phyloP scores from a whole-genome alignment of 2,888 invertebrate genomes.

The Pediacus dermestoides region DNA sequence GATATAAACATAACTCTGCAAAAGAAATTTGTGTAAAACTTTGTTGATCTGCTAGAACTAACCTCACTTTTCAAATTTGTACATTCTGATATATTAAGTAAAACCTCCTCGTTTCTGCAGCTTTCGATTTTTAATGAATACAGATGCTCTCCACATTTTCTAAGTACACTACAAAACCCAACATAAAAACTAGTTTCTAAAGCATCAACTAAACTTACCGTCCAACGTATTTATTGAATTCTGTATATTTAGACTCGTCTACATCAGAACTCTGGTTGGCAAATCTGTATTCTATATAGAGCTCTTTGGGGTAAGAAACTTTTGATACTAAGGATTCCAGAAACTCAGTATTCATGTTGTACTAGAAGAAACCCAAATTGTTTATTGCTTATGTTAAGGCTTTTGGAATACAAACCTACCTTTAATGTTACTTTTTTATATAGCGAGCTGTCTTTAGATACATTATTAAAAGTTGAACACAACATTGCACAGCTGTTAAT shows the following conservation, averaged over 20 bases:
- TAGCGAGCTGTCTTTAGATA: conserved; percentile 33
- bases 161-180: conserved; percentile 28
- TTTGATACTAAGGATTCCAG: conserved; percentile 36
- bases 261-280: conserved; percentile 28
- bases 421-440: conserved; percentile 35
- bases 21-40: conserved; percentile 14
- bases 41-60: too few species aligned
- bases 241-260: conserved; percentile 31
- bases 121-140: conserved; percentile 32
- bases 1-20: conserved; percentile 30
- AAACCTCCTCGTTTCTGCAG: conserved; percentile 33
- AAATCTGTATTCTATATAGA: conserved; percentile 33
- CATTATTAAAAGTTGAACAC: conserved; percentile 35
- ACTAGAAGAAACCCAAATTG: conserved; percentile 25
- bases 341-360: conserved; percentile 34
- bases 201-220: conserved; percentile 25
- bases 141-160: conserved; percentile 33
- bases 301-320: conserved; percentile 30
- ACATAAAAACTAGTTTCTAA: not conserved
- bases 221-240: conserved; percentile 32
- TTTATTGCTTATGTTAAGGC: conserved; percentile 1
- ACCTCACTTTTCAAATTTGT: conserved; percentile 33
- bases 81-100: conserved; percentile 32
- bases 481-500: conserved; percentile 34
- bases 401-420: conserved; percentile 22